Base-by-base conservation (phyloP, 2,113 vertebrate species). In the Ramphastos sulfuratus region DNA sequence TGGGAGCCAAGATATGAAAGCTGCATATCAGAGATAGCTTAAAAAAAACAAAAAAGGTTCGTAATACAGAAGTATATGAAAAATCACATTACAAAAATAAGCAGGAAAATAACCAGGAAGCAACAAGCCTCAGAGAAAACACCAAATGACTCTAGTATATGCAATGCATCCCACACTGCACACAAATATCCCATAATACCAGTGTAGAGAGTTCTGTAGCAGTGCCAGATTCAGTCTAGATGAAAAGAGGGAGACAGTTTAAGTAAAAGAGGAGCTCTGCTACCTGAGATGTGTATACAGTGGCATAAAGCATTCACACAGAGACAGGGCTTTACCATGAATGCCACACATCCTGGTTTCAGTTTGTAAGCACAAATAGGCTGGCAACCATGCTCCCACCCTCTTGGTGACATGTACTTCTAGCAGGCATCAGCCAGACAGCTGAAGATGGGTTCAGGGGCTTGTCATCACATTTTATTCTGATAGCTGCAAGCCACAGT, bases 11-110 rank as follows among this genome's bases (percentile, higher is more conserved):
- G 97, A 96, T 93, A 90, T 37, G 78, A 97, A 98, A 97, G 98
- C 97, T 98, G 98, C 94, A 60, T 77, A 93, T 93, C 92, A 84
- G 95, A 95, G 97, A 98, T 98, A 98, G 97, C 92, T 97, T 97
- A 92, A 94, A 95, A 95, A 95, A 97, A 97, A 92, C 87, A 96
- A 95, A 96, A 96, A 96, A 94, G 80, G 73, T 79, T 70, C 75
- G 46, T 94, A 96, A 96, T 92, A 94, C 46, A 63, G 61, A 97
- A 94, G 75, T 95, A 92, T 70, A 97, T 74, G 70, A 96, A 97
- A 91, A 96, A 97, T 52, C 84, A 91, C 71, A 55, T 94, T 92
- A 91, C 55, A 33, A 92, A 96, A 96, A 93, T 66, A 80, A 92
- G 55, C 71, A 94, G 59, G 48, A 82, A 93, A 95, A 96, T 82